A percentile compares a stretch with the other conserved stretches of the same genome.
phyloP scores from a whole-genome alignment of 2,113 vertebrate species.

The Otus sunia region DNA sequence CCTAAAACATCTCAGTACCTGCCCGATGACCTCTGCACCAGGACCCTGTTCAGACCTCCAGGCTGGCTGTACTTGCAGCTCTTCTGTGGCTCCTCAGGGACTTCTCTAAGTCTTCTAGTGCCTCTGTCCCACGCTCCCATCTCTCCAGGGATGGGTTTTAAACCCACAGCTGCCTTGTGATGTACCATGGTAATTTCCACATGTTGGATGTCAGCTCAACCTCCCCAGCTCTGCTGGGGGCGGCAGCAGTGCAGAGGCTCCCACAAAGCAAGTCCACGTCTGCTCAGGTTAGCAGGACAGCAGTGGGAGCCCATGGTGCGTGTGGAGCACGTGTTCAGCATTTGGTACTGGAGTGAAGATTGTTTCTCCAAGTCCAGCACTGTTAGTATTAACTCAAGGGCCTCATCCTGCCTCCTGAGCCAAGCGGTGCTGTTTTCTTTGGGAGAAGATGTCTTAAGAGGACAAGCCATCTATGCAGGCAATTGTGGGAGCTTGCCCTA shows the following conservation, averaged over 20 bases:
- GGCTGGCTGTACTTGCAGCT: background rate
- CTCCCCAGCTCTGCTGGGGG: background rate
- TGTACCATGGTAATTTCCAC: rapidly evolving
- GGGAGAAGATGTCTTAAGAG: background rate
- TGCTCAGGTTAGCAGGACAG: background rate
- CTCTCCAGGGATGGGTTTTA: background rate
- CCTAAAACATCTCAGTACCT: background rate
- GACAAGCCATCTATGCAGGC: background rate
- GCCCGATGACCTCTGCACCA: background rate
- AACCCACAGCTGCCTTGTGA: background rate
- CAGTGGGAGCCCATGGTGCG: background rate
- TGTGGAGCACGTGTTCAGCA: rapidly evolving
- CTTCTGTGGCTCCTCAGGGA: background rate
- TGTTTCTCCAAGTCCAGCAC: background rate
- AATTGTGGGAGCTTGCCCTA: background rate
- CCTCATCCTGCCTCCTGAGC: background rate
- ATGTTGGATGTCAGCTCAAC: rapidly evolving
- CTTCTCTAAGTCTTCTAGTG: background rate
- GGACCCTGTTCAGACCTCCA: background rate
- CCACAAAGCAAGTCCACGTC: background rate
- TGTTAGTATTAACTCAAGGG: background rate
- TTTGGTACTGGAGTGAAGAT: background rate
- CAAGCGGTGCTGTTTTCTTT: background rate
- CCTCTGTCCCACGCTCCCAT: background rate
- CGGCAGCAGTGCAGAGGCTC: background rate